phyloP scores from a whole-genome alignment of 2,888 invertebrate genomes.

The Lumbricus terrestris region DNA sequence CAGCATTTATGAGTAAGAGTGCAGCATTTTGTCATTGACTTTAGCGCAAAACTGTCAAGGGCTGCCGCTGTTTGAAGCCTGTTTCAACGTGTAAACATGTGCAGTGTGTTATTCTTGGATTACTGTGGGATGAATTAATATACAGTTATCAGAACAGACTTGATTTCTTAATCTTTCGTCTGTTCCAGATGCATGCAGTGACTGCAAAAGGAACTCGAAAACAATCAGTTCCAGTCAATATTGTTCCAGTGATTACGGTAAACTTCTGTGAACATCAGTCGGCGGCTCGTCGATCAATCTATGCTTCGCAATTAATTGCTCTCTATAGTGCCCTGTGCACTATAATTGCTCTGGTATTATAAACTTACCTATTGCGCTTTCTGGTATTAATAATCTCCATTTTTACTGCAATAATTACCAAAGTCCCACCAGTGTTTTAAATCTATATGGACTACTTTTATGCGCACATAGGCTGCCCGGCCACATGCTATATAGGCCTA shows the following conservation, averaged over 20 bases:
- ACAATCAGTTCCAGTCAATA: constrained; percentile 21
- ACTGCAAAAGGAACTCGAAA: constrained; percentile 3
- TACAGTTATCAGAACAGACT: neutral
- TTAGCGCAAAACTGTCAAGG: too few relatives aligned
- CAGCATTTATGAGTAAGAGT: too few relatives aligned
- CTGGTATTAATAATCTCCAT: too few relatives aligned
- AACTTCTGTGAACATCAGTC: neutral
- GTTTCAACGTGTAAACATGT: neutral
- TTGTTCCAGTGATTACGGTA: constrained; percentile 28
- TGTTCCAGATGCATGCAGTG: neutral
- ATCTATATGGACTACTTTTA: neutral
- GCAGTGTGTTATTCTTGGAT: neutral
- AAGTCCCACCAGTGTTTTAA: neutral
- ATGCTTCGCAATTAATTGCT: neutral
- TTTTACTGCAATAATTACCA: too few relatives aligned
- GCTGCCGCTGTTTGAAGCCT: too few relatives aligned
- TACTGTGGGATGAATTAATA: neutral
- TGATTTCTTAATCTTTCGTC: neutral
- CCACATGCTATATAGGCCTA: neutral
- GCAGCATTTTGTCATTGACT: too few relatives aligned
- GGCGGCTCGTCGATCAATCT: neutral
- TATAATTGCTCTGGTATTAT: neutral
- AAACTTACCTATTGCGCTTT: too few relatives aligned
- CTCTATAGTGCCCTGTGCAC: neutral
- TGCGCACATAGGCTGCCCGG: neutral